A percentile compares a stretch with the other conserved stretches of the same genome.
These are phyloP conservation scores for Oreochromis grahami DNA, from an alignment of 2,797 vertebrate genomes.

Conservation along the genomic window DNA sequence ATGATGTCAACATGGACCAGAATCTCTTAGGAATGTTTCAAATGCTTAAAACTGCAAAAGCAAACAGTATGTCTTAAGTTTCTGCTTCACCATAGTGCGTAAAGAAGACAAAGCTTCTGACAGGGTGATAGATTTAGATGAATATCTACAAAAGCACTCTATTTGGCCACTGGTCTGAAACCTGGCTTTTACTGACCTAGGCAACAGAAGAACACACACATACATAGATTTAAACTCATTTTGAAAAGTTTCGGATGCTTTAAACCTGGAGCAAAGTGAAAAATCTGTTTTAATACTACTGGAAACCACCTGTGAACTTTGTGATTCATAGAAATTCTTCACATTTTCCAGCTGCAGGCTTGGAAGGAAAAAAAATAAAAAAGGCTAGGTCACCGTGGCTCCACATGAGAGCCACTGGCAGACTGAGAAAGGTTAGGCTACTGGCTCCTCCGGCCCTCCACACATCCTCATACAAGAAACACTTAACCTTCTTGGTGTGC, in stretches of 20 bases:
- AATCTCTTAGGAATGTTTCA: background rate
- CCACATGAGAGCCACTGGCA: conserved; percentile 30
- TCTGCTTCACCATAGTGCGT: background rate
- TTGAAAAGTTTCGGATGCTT: fast-evolving
- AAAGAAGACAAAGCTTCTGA: background rate
- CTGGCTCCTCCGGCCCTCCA: conserved; percentile 9
- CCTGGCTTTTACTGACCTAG: background rate
- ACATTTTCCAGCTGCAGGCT: conserved; percentile 2
- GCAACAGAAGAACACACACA: background rate
- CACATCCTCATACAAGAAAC: conserved; percentile 35
- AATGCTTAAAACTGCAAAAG: fast-evolving
- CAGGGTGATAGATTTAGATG: background rate
- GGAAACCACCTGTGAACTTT: background rate
- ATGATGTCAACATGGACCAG: background rate
- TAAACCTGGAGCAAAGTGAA: background rate
- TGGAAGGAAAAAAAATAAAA: background rate
- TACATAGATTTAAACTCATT: background rate
- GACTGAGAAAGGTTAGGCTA: conserved; percentile 35
- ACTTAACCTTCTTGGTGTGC: conserved; percentile 48
- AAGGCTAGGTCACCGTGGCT: conserved; percentile 1
- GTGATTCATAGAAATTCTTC: background rate
- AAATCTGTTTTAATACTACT: background rate
- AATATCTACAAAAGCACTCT: background rate
- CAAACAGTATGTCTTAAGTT: background rate
- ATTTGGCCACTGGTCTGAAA: background rate